Conservation (phyloP, 2,888 invertebrate species). For the Hymenopus coronatus region DNA sequence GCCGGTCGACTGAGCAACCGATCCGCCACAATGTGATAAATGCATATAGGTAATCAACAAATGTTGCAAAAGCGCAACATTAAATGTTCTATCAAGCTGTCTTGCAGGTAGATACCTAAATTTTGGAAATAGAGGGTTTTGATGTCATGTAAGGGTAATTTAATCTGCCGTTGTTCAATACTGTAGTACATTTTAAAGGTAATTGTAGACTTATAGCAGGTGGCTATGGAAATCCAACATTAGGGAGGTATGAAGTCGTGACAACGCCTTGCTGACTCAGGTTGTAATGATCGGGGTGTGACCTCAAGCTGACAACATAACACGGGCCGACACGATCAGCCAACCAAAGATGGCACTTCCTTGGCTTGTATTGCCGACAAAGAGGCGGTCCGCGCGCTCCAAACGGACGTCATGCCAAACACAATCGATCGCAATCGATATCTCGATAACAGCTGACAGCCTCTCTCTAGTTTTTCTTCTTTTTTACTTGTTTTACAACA, state of each 20-base stretch:
- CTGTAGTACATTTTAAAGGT: too few relatives aligned
- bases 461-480: neutral
- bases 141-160: too few relatives aligned
- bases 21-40: too few relatives aligned
- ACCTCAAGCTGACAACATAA: slow-evolving; percentile 4
- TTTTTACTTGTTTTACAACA: neutral
- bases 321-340: neutral
- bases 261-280: slow-evolving; percentile 20
- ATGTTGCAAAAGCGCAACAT: too few relatives aligned
- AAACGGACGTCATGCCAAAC: neutral
- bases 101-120: too few relatives aligned
- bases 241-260: neutral
- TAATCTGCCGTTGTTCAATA: too few relatives aligned
- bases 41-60: too few relatives aligned
- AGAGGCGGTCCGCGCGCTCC: neutral
- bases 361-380: neutral
- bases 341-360: neutral
- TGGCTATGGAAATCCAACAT: neutral
- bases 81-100: too few relatives aligned
- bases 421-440: neutral
- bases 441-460: neutral
- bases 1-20: too few relatives aligned
- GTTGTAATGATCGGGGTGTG: slow-evolving; percentile 23
- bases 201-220: neutral
- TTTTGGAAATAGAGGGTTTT: too few relatives aligned